Evolutionary conservation across 2,888 invertebrate species (phyloP).

Genomic region (Chrysolina oricalcia): DNA sequence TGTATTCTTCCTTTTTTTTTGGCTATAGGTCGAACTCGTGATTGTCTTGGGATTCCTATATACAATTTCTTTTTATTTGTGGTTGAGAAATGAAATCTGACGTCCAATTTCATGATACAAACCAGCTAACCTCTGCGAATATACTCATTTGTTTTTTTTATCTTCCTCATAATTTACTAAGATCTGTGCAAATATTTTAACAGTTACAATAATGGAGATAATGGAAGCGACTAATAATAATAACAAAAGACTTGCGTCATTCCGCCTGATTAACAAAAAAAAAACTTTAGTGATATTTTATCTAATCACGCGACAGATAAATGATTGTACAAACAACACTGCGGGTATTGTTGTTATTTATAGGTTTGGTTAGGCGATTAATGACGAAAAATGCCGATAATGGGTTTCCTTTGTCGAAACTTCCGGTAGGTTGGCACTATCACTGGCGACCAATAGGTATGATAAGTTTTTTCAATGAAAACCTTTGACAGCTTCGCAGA

Average conservation of each 20-base stretch:
- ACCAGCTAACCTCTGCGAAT: constrained; percentile 8
- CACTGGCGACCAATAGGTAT: neutral
- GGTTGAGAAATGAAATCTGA: too few relatives aligned
- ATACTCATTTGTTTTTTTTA: constrained; percentile 23
- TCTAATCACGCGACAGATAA: constrained; percentile 42
- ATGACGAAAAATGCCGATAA: constrained; percentile 9
- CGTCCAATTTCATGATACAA: neutral
- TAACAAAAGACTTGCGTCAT: constrained; percentile 50
- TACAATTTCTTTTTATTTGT: too few relatives aligned
- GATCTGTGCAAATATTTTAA: constrained; percentile 47
- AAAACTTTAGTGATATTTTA: constrained; percentile 41
- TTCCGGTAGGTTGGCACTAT: constrained; percentile 15
- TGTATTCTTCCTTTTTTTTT: too few relatives aligned
- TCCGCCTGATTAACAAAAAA: constrained; percentile 34
- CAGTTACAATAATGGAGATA: constrained; percentile 46
- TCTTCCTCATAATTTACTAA: constrained; percentile 41
- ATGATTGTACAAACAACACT: constrained; percentile 22
- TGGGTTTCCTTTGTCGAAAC: constrained; percentile 6
- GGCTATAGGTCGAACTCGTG: too few relatives aligned
- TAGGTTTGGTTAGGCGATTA: constrained; percentile 26
- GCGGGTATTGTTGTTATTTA: constrained; percentile 25
- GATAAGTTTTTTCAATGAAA: neutral
- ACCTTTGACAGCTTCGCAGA: neutral
- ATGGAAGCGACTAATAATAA: constrained; percentile 32
- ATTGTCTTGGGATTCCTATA: too few relatives aligned